Evolutionary conservation across 2,888 invertebrate genomes (phyloP), one percentile per base, ranked within the genome.

Genomic region (Plemyria rubiginata): DNA sequence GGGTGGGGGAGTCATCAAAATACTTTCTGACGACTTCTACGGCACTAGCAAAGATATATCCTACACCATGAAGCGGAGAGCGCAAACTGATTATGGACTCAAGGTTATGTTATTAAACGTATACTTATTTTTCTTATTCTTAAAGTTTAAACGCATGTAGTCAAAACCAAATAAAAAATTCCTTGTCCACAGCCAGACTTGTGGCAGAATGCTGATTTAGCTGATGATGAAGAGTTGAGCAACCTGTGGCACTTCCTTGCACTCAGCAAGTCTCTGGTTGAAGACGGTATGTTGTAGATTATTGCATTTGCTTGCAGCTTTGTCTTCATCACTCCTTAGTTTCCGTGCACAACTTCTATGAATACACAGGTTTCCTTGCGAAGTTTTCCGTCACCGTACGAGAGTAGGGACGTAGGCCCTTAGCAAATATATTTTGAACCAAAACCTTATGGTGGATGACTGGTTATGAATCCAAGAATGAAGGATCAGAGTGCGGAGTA

Each of bases 211-310:
- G 97, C 96, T 0, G 96, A 96, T 71, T 81, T 96, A 60, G 95
- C 96, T 0, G 95, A 96, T 51, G 96, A 96, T 77, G 95, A 95
- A 41, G 93, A 95, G 29, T 85, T 98, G 41, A 94, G 95, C 73
- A 96, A 95, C 65, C 93, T 98, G 13, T 99, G 98, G 98, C 94
- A 95, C 66, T 97, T 97, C 95, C 84, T 98, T 62, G 95, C 95
- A 67, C 93, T 95, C 63, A 95, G 96, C 92, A 93, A 94, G 72
- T 94, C 95, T 67, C 86, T 96, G 67, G 95, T 96, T 40, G 95
- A 96, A 78, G 95, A 96, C 68, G 95, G 95, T 83, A 80, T 90
- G 78, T 36, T 8, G 2, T 8, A 43, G 8, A 2, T 41, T 11
- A 38, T 2, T 38, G 32, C 8, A 8, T 32, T 32, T 8, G 32